Evolutionary conservation across 2,113 vertebrate genomes (phyloP), one percentile per base, ranked within the genome.

Genomic region (Passer montanus): DNA sequence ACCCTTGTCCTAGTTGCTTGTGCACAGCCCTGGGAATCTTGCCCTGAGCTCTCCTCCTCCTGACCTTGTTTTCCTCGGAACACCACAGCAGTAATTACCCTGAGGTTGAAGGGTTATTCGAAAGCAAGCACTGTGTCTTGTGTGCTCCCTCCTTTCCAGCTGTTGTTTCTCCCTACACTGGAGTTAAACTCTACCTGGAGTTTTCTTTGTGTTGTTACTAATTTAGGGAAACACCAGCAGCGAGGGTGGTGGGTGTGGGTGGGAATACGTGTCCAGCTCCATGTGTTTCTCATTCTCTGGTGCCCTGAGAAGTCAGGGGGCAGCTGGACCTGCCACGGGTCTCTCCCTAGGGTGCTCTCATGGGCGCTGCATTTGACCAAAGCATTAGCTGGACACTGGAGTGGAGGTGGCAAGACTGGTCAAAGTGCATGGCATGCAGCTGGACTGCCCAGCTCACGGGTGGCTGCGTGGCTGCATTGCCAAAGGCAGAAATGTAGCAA

Each of bases 21-120:
- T 82, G 80, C 53, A 68, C 27, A 78, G 83, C 59, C 83, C 76
- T 95, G 95, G 96, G 95, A 94, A 94, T 84, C 88, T 89, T 90
- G 94, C 90, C 88, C 86, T 90, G 69, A 0, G 0, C 56, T 92
- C 13, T 87, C 73, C 58, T 91, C 79, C 72, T 96, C 58, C 73
- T 89, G 96, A 93, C 94, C 93, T 93, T 94, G 68, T 93, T 96
- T 94, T 94, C 60, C 76, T 62, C 92, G 1, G 76, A 89, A 50
- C 64, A 69, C 88, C 91, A 95, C 85, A 96, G 68, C 93, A 95
- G 88, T 80, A 93, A 94, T 96, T 97, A 94, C 56, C 46, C 81
- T 92, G 93, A 94, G 88, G 91, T 66, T 94, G 87, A 72, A 90
- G 90, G 76, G 87, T 96, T 87, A 90, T 93, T 96, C 79, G 94